A percentile compares a stretch with the other conserved stretches of the same genome.
phyloP scores from a whole-genome alignment of 1,140 invertebrate genomes.

The Pissodes strobi region DNA sequence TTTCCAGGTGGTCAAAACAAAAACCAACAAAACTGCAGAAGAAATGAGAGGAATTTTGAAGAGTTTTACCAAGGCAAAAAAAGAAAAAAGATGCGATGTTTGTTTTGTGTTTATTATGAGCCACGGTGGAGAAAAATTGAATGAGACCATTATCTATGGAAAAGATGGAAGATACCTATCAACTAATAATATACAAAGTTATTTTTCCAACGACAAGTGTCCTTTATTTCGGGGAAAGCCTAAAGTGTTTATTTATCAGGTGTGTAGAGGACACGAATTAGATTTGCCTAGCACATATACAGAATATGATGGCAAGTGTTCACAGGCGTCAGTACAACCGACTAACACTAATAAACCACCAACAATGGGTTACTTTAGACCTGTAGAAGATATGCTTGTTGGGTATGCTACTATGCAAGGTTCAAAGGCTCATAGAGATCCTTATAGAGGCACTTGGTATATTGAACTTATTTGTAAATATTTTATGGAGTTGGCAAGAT shows the following conservation, averaged over 20 bases:
- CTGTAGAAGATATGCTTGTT: conserved; percentile 41
- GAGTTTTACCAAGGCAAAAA: conserved; percentile 17
- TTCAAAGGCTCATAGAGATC: conserved; percentile 68
- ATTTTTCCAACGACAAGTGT: conserved; percentile 68
- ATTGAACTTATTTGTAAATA: conserved; percentile 75
- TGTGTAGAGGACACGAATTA: conserved; percentile 57
- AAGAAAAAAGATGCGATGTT: conserved; percentile 56
- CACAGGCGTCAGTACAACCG: conserved; percentile 24
- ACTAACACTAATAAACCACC: conserved; percentile 1
- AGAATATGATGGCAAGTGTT: conserved; percentile 23
- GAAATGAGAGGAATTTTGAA: conserved; percentile 26
- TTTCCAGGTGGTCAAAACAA: conserved; percentile 56
- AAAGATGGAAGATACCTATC: conserved; percentile 57
- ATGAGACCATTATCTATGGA: conserved; percentile 53
- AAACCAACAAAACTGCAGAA: conserved; percentile 50
- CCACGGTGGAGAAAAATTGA: conserved; percentile 59
- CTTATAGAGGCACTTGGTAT: conserved; percentile 70
- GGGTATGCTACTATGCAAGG: conserved; percentile 54
- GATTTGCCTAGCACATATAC: neutral
- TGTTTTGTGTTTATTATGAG: conserved; percentile 65
- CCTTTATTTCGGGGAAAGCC: conserved; percentile 66
- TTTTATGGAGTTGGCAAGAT: conserved; percentile 70
- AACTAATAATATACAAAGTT: conserved; percentile 60
- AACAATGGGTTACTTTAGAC: conserved; percentile 11
- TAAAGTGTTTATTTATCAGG: conserved; percentile 79